phyloP scores from a whole-genome alignment of 2,113 vertebrate species.

The Ascaphus truei region DNA sequence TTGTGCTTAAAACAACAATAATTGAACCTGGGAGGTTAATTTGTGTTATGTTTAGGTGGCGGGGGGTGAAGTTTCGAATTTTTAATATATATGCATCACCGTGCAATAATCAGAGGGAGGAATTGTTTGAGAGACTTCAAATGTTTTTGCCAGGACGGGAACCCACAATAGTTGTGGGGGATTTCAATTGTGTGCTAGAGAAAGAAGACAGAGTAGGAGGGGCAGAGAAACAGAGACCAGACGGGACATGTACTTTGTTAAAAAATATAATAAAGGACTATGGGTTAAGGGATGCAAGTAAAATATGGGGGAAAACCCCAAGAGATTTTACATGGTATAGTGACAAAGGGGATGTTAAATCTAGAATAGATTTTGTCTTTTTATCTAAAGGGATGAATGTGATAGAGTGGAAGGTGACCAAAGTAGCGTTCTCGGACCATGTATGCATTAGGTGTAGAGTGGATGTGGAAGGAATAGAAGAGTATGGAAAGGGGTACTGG shows the following conservation, averaged over 20 bases:
- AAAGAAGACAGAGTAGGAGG: too few relatives aligned
- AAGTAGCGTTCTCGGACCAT: too few relatives aligned
- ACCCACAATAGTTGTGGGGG: neutral
- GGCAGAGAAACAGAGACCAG: too few relatives aligned
- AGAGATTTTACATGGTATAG: neutral
- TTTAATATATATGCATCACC: neutral
- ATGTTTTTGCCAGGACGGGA: neutral
- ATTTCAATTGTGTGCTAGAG: neutral
- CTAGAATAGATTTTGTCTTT: neutral
- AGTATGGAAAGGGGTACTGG: neutral
- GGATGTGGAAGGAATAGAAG: neutral
- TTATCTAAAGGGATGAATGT: rapidly evolving
- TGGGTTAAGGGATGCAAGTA: neutral
- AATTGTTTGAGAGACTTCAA: neutral
- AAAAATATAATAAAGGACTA: neutral
- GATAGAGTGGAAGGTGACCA: too few relatives aligned
- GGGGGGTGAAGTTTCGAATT: neutral
- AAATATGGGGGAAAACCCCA: neutral
- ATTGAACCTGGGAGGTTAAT: neutral
- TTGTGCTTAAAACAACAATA: neutral
- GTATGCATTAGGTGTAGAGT: too few relatives aligned
- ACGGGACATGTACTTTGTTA: neutral
- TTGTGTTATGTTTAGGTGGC: too few relatives aligned
- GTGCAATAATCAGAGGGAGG: neutral
- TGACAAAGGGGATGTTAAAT: neutral